phyloP scores from a whole-genome alignment of 1,140 invertebrate genomes.

The Tetramorium alpestre region DNA sequence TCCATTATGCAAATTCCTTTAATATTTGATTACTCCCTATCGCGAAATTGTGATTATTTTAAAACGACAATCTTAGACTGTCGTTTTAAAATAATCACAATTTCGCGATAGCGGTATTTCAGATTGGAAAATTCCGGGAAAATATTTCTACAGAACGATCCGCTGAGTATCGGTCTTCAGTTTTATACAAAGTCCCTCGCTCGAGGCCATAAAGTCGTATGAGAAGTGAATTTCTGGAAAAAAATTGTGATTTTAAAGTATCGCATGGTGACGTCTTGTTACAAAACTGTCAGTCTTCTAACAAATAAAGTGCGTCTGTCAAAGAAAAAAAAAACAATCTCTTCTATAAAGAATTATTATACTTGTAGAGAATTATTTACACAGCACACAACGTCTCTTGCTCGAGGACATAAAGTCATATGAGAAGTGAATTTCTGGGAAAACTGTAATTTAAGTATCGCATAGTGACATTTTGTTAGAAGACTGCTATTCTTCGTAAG shows the following conservation, averaged over 20 bases:
- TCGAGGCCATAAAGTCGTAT: background rate
- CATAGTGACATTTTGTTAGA: background rate
- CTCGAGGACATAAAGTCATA: background rate
- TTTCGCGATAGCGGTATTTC: background rate
- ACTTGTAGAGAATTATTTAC: no score
- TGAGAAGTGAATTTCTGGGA: slow-evolving; percentile 14
- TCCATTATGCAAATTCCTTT: background rate
- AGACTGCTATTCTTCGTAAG: background rate
- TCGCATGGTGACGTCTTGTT: background rate
- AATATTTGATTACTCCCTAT: background rate
- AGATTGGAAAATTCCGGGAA: slow-evolving; percentile 28
- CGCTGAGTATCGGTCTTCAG: background rate
- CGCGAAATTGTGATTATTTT: background rate
- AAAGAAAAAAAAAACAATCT: background rate
- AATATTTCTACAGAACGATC: background rate
- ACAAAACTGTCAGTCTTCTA: background rate
- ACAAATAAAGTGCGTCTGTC: background rate
- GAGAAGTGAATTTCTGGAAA: slow-evolving; percentile 12
- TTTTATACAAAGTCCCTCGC: background rate
- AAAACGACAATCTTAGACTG: background rate
- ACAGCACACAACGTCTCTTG: background rate
- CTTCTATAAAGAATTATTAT: no score
- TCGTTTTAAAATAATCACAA: no score
- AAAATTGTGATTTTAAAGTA: background rate
- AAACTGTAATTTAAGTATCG: background rate